These are phyloP conservation scores for Menura novaehollandiae DNA, from an alignment of 2,113 vertebrate genomes.

Conservation along the genomic window DNA sequence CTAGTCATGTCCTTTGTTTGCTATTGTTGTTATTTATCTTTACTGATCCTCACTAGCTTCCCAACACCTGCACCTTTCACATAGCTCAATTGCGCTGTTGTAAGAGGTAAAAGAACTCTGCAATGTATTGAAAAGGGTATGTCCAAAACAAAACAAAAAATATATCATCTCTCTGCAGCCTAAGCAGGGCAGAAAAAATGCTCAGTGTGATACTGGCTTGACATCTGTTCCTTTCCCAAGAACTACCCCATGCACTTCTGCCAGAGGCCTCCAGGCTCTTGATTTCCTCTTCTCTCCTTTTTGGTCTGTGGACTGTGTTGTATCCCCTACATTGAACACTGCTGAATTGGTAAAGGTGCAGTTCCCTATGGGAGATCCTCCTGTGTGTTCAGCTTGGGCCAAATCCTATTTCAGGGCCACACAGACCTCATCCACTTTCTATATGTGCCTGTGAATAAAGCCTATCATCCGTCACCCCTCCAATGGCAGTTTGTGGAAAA, in stretches of 20 bases:
- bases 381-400: not conserved
- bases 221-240: not conserved
- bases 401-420: not conserved
- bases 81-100: not conserved
- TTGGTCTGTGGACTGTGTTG: no score
- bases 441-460: not conserved
- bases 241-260: not conserved
- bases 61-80: not conserved
- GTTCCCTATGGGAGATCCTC: not conserved
- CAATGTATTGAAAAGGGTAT: not conserved
- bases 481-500: not conserved
- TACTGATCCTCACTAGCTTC: not conserved
- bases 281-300: not conserved
- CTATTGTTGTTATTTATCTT: not conserved
- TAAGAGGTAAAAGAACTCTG: not conserved
- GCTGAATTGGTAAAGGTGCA: fast-evolving
- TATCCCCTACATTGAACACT: fast-evolving
- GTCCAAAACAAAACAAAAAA: not conserved
- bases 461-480: not conserved
- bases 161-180: not conserved
- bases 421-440: not conserved
- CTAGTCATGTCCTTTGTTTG: not conserved
- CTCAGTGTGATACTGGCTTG: not conserved
- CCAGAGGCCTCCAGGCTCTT: not conserved
- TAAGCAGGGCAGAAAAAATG: not conserved